Conservation (phyloP, 2,888 invertebrate species). For the Cephus spinipes region DNA sequence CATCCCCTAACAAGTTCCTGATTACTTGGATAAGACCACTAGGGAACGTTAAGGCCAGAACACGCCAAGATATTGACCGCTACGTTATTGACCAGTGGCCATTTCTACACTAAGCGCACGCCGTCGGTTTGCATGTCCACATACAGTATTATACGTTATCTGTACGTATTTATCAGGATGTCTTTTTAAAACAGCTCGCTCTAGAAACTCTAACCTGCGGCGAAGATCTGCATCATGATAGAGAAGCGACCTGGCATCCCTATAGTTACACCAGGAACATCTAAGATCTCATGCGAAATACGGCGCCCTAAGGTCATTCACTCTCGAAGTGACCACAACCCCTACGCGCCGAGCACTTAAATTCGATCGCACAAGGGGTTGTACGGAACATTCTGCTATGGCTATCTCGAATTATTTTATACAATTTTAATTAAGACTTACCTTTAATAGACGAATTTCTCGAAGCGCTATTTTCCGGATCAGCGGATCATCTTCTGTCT, state of each 20-base stretch:
- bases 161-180: neutral
- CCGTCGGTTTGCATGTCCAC: neutral
- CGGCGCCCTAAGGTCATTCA: neutral
- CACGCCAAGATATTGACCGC: conserved; percentile 64
- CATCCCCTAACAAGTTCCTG: conserved; percentile 30
- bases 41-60: conserved; percentile 23
- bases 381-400: neutral
- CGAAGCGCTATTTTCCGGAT: conserved; percentile 95
- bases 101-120: conserved; percentile 25
- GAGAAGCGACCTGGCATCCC: neutral
- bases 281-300: neutral
- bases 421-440: conserved; percentile 58
- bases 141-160: neutral
- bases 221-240: neutral
- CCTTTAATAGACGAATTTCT: conserved; percentile 95
- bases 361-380: neutral
- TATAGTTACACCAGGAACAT: neutral
- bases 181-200: neutral
- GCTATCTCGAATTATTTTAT: neutral
- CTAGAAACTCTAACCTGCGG: neutral
- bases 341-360: neutral
- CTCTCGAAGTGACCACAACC: neutral
- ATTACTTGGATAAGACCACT: conserved; percentile 38
- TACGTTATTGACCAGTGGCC: conserved; percentile 60
- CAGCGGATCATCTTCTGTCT: conserved; percentile 96